Base-by-base conservation (phyloP, 2,113 vertebrate species). In the Leuciscus idus region DNA sequence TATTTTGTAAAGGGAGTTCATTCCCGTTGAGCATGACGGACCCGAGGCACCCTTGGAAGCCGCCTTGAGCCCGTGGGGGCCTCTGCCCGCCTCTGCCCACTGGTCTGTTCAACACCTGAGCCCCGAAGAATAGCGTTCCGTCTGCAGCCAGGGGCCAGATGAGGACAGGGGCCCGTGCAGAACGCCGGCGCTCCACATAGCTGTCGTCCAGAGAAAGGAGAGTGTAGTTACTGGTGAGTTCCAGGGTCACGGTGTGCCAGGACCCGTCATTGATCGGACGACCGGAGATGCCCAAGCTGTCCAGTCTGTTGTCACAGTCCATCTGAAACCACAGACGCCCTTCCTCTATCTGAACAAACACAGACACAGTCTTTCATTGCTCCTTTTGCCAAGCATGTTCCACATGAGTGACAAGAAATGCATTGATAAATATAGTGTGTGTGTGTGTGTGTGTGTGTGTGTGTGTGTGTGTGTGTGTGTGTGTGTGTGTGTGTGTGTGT, bases 241-340 rank as follows among this genome's bases (percentile, higher is more conserved):
- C 98, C 90, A 99, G 91, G 88, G 96, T 96, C 50, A 98, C 97
- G 0, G 96, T 95, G 83, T 99, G 98, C 98, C 98, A 99, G 73
- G 93, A 95, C 26, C 98, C 98, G 0, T 99, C 98, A 0, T 97
- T 99, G 88, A 99, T 96, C 0, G 96, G 93, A 9, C 96, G 94
- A 82, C 97, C 97, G 1, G 97, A 98, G 92, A 99, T 98, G 72
- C 97, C 97, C 94, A 99, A 90, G 90, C 98, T 96, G 74, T 97
- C 98, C 0, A 97, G 96, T 39, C 96, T 98, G 36, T 94, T 96
- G 68, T 98, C 96, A 0, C 98, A 99, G 92, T 99, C 97, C 94
- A 98, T 72, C 92, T 99, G 98, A 93, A 99, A 98, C 97, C 97
- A 98, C 78, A 99, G 95, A 59, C 97, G 97, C 57, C 98, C 97